Evolutionary conservation across 2,888 invertebrate genomes (phyloP), one percentile per base, ranked within the genome.

Genomic region (Athetis lepigone): DNA sequence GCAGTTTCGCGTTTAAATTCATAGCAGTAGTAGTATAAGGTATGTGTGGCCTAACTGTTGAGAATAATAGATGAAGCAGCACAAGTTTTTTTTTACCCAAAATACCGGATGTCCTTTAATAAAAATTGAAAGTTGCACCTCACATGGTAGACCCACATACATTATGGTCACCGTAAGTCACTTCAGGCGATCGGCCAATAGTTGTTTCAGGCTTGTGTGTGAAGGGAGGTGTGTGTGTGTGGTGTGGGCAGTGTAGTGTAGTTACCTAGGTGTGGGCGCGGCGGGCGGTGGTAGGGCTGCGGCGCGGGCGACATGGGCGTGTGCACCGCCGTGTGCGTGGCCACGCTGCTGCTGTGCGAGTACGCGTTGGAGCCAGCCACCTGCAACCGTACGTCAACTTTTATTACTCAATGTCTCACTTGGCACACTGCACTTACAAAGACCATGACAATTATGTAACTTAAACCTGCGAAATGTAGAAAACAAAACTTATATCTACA

Each of bases 261-360:
- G 67, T 70, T 84, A 92, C 92, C 92, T 84, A 89, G 87, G n/a
- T 89, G 92, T 85, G 94, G 95, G 82, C 93, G 92, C 83, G 94
- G 95, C 77, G 91, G 81, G 61, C 94, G 93, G 72, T 87, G 92
- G 86, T 93, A 95, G 88, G 95, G 90, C 87, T 92, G 94, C 82
- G 93, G 95, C 79, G 63, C 37, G 40, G 93, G 95, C 80, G 91
- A 89, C 90, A 94, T 93, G 85, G 95, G 95, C 91, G 96, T 95
- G 93, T 96, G 95, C 86, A 95, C 95, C 88, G 95, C 95, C 8
- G 72, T 4, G 29, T 51, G 90, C 37, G 95, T 1, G 25, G 33
- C 1, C 43, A 16, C 40, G 39, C 87, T 74, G 91, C 72, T 92
- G 49, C 95, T 93, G 75, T 83, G 85, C 42, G 81, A 70, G 81